Percentiles rank a stretch among this genome's conserved stretches.
Conservation (phyloP, 2,113 vertebrate genomes). For the Etia nguti region DNA sequence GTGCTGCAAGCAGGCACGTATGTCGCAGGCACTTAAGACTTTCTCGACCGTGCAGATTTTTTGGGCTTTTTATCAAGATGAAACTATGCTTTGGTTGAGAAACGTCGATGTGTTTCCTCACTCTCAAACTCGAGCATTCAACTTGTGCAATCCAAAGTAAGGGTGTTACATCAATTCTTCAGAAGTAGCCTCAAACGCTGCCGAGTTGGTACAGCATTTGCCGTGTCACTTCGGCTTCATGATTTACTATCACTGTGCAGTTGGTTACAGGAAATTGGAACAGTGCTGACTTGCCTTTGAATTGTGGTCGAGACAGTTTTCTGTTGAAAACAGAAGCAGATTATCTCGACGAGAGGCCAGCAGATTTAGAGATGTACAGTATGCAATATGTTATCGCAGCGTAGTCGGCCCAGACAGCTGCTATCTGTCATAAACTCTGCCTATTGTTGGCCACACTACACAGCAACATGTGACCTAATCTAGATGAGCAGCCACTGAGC, state of each 20-base stretch:
- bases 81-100: slow-evolving; percentile 55
- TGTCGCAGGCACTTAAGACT: background rate
- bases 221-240: slow-evolving; percentile 44
- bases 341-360: slow-evolving; percentile 62
- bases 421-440: slow-evolving; percentile 73
- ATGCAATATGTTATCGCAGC: slow-evolving; percentile 67
- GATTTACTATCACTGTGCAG: slow-evolving; percentile 65
- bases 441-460: slow-evolving; percentile 64
- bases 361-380: slow-evolving; percentile 69
- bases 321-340: slow-evolving; percentile 66
- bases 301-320: slow-evolving; percentile 63
- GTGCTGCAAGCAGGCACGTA: background rate
- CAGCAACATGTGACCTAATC: slow-evolving; percentile 69
- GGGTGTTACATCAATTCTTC: slow-evolving; percentile 51
- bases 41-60: slow-evolving; percentile 31
- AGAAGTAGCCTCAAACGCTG: slow-evolving; percentile 7
- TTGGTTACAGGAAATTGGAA: slow-evolving; percentile 72
- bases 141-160: slow-evolving; percentile 59
- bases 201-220: background rate
- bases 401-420: slow-evolving; percentile 63
- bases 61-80: slow-evolving; percentile 44
- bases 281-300: slow-evolving; percentile 57
- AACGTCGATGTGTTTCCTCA: slow-evolving; percentile 58
- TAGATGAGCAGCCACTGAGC: slow-evolving; percentile 67
- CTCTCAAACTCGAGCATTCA: background rate